A percentile compares a stretch with the other conserved stretches of the same genome.
These are phyloP conservation scores for Drosophila erecta DNA, from an alignment of 1,140 invertebrate species.

Conservation along the genomic window DNA sequence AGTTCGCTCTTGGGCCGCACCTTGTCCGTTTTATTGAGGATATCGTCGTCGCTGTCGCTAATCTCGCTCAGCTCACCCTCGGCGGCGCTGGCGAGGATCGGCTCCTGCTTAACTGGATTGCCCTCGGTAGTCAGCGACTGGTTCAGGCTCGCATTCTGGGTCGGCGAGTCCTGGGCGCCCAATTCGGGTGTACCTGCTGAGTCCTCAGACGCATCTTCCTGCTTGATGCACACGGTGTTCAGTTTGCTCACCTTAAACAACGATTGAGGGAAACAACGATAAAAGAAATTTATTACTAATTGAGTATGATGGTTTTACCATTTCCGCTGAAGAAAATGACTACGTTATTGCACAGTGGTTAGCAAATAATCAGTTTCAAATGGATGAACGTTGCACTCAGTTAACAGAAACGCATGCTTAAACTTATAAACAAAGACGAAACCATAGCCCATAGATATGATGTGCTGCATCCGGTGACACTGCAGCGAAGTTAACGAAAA, in stretches of 20 bases:
- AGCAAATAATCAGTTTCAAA: not conserved
- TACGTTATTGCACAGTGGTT: not conserved
- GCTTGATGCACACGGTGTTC: constrained; percentile 48
- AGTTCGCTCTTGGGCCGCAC: constrained; percentile 74
- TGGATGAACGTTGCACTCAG: not conserved
- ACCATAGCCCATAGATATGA: not conserved
- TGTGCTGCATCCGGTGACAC: not conserved
- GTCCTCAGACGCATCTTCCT: constrained; percentile 65
- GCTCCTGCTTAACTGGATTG: constrained; percentile 51
- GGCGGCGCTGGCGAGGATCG: constrained; percentile 26
- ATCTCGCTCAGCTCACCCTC: constrained; percentile 92
- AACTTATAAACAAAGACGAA: not conserved
- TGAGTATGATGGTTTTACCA: not conserved
- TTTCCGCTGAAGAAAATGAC: not conserved
- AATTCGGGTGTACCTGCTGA: constrained; percentile 51
- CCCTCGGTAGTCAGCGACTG: not conserved
- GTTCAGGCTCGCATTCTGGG: constrained; percentile 1
- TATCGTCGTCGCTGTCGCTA: constrained; percentile 94
- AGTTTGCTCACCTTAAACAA: constrained; percentile 49
- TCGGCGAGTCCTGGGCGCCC: constrained; percentile 17
- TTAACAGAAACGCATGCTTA: not conserved
- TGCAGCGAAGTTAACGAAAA: not conserved
- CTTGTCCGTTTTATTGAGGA: constrained; percentile 87
- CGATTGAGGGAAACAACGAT: not conserved
- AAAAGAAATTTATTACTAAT: not conserved